Evolutionary conservation across 2,113 vertebrate species (phyloP).

Genomic region (Genyomyrus donnyi): DNA sequence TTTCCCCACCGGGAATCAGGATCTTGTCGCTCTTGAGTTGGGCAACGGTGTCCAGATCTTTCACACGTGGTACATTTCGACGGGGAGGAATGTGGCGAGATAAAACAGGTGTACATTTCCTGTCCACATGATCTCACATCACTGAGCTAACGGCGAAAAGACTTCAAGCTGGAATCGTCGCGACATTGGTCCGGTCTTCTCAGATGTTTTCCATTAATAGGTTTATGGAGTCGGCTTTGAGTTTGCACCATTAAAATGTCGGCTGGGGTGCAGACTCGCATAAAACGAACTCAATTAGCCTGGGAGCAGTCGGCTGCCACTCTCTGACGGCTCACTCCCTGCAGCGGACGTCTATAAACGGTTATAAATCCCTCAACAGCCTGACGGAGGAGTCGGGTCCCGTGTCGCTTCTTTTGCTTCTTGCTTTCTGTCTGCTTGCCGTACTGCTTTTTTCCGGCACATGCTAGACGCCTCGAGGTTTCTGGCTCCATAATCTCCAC

Average conservation of each 20-base stretch:
- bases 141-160: neutral
- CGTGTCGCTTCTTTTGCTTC: constrained; percentile 10
- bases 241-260: neutral
- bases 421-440: constrained; percentile 17
- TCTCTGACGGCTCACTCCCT: constrained; percentile 5
- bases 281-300: neutral
- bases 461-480: neutral
- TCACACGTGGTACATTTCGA: neutral
- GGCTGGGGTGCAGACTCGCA: neutral
- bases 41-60: neutral
- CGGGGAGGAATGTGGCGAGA: neutral
- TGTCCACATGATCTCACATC: neutral
- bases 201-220: neutral
- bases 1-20: neutral
- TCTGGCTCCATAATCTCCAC: neutral
- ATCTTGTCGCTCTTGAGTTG: neutral
- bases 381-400: constrained; percentile 1
- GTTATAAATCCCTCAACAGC: constrained; percentile 4
- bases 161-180: neutral
- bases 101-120: neutral
- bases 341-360: constrained; percentile 22
- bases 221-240: neutral
- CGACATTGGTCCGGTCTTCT: neutral
- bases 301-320: neutral
- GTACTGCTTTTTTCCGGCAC: neutral